Conservation (phyloP, 1,140 invertebrate genomes). For the Capitella teleta region DNA sequence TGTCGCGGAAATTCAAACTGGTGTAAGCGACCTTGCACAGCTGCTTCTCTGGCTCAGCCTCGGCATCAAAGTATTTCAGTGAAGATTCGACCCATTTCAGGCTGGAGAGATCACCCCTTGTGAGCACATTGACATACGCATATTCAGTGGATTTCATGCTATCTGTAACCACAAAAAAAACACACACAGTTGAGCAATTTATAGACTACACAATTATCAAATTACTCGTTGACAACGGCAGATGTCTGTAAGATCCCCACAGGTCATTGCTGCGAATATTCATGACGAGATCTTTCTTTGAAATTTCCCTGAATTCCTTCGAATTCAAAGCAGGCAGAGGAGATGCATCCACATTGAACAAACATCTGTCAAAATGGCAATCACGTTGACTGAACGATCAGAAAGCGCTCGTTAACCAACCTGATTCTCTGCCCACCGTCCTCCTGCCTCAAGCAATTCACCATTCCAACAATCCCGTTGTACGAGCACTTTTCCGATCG, state of each 20-base stretch:
- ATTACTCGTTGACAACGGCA: conserved; percentile 45
- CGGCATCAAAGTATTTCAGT: conserved; percentile 41
- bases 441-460: conserved; percentile 78
- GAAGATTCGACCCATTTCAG: conserved; percentile 86
- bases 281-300: conserved; percentile 66
- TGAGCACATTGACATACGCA: conserved; percentile 83
- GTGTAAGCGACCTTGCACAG: conserved; percentile 84
- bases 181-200: conserved; percentile 37
- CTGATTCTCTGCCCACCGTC: conserved; percentile 63
- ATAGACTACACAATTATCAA: too few relatives aligned
- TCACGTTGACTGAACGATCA: not conserved
- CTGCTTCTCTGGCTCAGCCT: conserved; percentile 40
- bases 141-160: conserved; percentile 52
- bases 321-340: not conserved
- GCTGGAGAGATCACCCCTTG: conserved; percentile 80
- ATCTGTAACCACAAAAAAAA: conserved; percentile 32
- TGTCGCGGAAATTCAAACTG: conserved; percentile 90
- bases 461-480: conserved; percentile 72
- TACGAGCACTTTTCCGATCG: conserved; percentile 15
- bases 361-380: conserved; percentile 16
- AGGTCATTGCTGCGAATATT: conserved; percentile 66
- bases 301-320: not conserved
- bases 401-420: conserved; percentile 16
- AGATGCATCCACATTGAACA: conserved; percentile 13
- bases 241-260: conserved; percentile 77